phyloP scores from a whole-genome alignment of 2,113 vertebrate species.

The Neolamprologus sp. region DNA sequence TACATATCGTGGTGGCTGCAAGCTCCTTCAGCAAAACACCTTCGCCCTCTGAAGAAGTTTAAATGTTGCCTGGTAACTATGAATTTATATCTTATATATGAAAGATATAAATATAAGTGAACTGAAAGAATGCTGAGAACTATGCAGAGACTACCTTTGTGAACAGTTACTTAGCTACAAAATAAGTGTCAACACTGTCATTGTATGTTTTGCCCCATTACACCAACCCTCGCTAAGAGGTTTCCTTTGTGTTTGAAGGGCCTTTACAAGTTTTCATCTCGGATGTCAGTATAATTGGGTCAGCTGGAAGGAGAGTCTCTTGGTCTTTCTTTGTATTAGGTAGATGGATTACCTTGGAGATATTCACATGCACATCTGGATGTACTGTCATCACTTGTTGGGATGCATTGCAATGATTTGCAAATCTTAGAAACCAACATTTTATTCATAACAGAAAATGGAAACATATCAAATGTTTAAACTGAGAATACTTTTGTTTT shows the following conservation, averaged over 20 bases:
- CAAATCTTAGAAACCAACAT: neutral
- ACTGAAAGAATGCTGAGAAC: neutral
- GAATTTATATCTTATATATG: neutral
- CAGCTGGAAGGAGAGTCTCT: neutral
- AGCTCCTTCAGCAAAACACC: conserved; percentile 17
- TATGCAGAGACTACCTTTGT: neutral
- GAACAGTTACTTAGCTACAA: neutral
- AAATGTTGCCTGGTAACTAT: conserved; percentile 1
- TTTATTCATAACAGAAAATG: neutral
- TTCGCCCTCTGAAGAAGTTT: neutral
- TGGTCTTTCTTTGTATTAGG: neutral
- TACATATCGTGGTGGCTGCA: neutral
- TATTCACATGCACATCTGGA: neutral
- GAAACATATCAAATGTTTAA: neutral
- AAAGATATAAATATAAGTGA: neutral
- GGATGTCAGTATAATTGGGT: neutral
- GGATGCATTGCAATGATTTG: neutral
- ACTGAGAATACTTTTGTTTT: neutral
- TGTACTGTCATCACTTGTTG: neutral
- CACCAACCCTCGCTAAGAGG: neutral
- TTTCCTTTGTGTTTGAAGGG: neutral
- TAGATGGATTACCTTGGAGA: neutral
- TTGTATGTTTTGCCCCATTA: neutral
- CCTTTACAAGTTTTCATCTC: neutral
- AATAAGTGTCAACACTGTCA: neutral